Evolutionary conservation across 2,888 invertebrate genomes (phyloP).

Genomic region (Hyppa rectilinea): DNA sequence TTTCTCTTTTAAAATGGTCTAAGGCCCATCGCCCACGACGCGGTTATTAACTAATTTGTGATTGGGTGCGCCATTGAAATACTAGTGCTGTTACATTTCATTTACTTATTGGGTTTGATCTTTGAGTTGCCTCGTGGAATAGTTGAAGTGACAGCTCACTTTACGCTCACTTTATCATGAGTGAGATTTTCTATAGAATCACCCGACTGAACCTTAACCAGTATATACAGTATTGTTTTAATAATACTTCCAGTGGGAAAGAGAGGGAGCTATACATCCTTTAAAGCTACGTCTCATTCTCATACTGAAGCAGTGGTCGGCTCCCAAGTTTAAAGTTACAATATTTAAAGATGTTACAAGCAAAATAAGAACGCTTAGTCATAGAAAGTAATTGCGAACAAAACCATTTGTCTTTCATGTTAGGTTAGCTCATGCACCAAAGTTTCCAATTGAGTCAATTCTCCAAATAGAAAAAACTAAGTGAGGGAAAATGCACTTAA

Average conservation of each 20-base stretch:
- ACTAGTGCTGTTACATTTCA: background rate
- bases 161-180: too few relatives aligned
- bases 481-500: conserved; percentile 24
- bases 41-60: background rate
- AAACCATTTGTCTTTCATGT: background rate
- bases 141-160: too few relatives aligned
- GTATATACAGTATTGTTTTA: too few relatives aligned
- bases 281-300: too few relatives aligned
- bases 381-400: background rate
- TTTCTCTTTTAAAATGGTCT: background rate
- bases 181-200: too few relatives aligned
- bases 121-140: background rate
- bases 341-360: background rate
- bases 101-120: background rate
- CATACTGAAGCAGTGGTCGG: too few relatives aligned
- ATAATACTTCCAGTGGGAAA: too few relatives aligned
- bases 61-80: background rate
- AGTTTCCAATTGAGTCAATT: background rate
- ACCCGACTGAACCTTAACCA: too few relatives aligned
- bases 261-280: too few relatives aligned
- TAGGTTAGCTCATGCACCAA: background rate
- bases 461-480: background rate
- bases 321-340: background rate
- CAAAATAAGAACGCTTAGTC: background rate
- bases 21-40: too few relatives aligned